Percentiles rank a stretch among this genome's conserved stretches.
Evolutionary conservation across 1,140 invertebrate species (phyloP).

Genomic region (Drosophila truncata): DNA sequence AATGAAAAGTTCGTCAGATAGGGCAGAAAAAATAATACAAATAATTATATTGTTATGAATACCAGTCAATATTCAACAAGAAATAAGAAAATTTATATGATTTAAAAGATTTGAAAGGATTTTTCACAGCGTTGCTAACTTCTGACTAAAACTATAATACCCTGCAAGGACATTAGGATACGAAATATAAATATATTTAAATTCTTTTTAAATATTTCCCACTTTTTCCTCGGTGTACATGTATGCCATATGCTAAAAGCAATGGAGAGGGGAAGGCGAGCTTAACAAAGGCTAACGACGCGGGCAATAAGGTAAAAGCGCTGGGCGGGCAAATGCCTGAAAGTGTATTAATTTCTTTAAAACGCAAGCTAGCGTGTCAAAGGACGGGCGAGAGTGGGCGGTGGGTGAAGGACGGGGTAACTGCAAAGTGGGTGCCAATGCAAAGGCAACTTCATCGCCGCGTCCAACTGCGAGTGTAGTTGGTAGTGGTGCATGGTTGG

Average conservation of each 20-base stretch:
- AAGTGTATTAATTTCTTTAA: conserved; percentile 63
- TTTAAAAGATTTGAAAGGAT: not conserved
- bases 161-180: not conserved
- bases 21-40: no score
- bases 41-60: no score
- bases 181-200: no score
- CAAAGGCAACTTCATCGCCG: conserved; percentile 31
- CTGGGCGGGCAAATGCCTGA: conserved; percentile 30
- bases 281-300: conserved; percentile 6
- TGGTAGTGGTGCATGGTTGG: conserved; percentile 9
- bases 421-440: conserved; percentile 25
- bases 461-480: conserved; percentile 14
- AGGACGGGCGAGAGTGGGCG: conserved; percentile 16
- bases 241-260: not conserved
- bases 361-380: conserved; percentile 61
- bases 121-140: not conserved
- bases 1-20: no score
- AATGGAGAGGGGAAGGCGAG: not conserved
- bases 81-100: not conserved
- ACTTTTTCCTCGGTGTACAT: not conserved
- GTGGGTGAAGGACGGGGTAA: not conserved
- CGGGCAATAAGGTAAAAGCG: conserved; percentile 38
- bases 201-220: no score
- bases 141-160: not conserved
- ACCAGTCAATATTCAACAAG: no score